A percentile compares a stretch with the other conserved stretches of the same genome.
Conservation (phyloP, 2,113 vertebrate genomes). For the Herpailurus yagouaroundi region DNA sequence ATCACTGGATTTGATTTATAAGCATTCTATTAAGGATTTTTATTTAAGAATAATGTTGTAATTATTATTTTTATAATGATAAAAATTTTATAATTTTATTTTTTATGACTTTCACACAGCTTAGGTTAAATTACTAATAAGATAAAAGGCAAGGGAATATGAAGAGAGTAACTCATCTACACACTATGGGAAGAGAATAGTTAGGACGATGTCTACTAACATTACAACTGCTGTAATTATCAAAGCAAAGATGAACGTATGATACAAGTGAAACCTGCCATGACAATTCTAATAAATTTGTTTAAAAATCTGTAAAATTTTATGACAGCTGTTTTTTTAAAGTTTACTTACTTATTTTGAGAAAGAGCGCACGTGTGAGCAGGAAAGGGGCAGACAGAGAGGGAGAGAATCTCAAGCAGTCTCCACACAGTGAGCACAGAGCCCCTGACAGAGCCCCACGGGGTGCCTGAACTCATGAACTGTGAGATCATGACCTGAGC, state of each 20-base stretch:
- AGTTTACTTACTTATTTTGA: no score
- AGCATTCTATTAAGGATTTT: conserved; percentile 24
- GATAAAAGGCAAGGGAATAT: conserved; percentile 16
- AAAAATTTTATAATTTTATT: neutral
- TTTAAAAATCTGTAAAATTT: conserved; percentile 13
- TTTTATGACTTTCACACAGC: neutral
- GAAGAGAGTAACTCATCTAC: neutral
- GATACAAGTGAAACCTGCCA: neutral
- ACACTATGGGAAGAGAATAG: neutral
- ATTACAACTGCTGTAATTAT: neutral
- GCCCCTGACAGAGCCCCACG: no score
- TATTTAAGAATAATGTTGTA: neutral
- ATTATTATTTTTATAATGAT: neutral
- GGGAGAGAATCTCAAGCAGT: no score
- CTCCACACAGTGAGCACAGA: no score
- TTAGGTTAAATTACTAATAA: neutral
- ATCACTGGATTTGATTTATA: conserved; percentile 1
- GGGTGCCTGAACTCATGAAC: no score
- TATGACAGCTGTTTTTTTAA: neutral
- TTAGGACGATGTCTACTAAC: neutral
- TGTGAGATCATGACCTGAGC: no score
- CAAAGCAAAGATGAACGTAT: neutral
- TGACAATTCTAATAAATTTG: neutral
- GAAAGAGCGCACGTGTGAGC: no score
- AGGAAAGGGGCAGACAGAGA: no score